Conservation (phyloP, 2,113 vertebrate genomes). For the Charadrius vociferus region DNA sequence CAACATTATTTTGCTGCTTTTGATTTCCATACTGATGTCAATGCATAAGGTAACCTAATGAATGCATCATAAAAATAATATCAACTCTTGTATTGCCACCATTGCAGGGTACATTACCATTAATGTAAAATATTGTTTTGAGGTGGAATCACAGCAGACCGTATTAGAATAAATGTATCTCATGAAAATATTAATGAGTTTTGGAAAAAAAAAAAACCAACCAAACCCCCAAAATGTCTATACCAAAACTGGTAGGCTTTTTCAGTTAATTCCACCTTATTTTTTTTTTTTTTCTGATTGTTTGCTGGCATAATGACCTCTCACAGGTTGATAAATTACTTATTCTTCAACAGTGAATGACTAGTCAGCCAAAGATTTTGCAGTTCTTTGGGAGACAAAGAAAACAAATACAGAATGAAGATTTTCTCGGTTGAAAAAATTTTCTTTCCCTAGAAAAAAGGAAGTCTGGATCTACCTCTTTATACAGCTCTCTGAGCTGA, state of each 20-base stretch:
- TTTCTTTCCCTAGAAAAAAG: not conserved
- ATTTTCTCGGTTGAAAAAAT: not conserved
- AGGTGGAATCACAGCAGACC: not conserved
- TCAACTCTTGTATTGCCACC: not conserved
- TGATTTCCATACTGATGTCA: conserved; percentile 24
- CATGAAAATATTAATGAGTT: not conserved
- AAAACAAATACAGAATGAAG: not conserved
- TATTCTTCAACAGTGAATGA: not conserved
- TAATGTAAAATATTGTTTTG: not conserved
- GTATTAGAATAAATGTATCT: not conserved
- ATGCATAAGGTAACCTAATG: not conserved
- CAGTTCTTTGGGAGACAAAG: not conserved
- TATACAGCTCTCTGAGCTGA: not conserved
- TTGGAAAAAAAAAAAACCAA: not conserved
- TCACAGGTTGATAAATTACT: not conserved
- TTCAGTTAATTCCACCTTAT: not conserved
- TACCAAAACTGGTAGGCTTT: not conserved
- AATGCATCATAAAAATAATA: conserved; percentile 19
- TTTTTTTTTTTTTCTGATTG: conserved; percentile 3
- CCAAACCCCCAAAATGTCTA: not conserved
- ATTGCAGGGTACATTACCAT: not conserved
- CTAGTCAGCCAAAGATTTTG: not conserved
- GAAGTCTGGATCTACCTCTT: not conserved
- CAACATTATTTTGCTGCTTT: conserved; percentile 18
- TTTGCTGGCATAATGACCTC: not conserved